Evolutionary conservation across 2,888 invertebrate species (phyloP).

Genomic region (Cataglyphis livida): DNA sequence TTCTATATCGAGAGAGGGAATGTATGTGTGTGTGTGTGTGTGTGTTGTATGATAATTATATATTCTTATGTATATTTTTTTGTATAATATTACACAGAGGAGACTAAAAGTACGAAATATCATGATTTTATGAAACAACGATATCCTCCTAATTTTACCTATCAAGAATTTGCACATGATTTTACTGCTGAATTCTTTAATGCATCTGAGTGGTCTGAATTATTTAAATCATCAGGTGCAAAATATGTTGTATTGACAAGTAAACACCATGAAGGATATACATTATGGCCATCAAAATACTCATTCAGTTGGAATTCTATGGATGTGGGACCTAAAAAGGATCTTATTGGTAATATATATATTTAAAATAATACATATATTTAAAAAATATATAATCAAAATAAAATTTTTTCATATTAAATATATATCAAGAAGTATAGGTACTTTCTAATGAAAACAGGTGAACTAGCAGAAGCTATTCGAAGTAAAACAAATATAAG

Average conservation of each 20-base stretch:
- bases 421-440: not conserved
- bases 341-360: slow-evolving; percentile 89
- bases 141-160: slow-evolving; percentile 94
- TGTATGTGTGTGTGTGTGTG: not conserved
- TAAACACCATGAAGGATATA: slow-evolving; percentile 90
- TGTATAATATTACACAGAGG: slow-evolving; percentile 77
- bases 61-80: slow-evolving; percentile 8
- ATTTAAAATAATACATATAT: not conserved
- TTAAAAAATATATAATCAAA: slow-evolving; percentile 6
- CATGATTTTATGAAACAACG: slow-evolving; percentile 92
- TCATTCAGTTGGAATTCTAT: slow-evolving; percentile 90
- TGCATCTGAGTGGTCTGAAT: slow-evolving; percentile 93
- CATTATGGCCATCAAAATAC: slow-evolving; percentile 88
- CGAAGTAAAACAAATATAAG: slow-evolving; percentile 88
- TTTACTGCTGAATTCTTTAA: slow-evolving; percentile 97
- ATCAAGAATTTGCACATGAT: slow-evolving; percentile 95
- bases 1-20: not conserved
- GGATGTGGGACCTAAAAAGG: slow-evolving; percentile 88
- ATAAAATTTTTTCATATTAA: not conserved
- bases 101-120: slow-evolving; percentile 84
- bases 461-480: slow-evolving; percentile 90
- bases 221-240: slow-evolving; percentile 95
- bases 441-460: slow-evolving; percentile 77
- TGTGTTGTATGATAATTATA: not conserved
- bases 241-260: slow-evolving; percentile 90